Evolutionary conservation across 2,113 vertebrate species (phyloP).

Genomic region (Atherinomorus stipes): DNA sequence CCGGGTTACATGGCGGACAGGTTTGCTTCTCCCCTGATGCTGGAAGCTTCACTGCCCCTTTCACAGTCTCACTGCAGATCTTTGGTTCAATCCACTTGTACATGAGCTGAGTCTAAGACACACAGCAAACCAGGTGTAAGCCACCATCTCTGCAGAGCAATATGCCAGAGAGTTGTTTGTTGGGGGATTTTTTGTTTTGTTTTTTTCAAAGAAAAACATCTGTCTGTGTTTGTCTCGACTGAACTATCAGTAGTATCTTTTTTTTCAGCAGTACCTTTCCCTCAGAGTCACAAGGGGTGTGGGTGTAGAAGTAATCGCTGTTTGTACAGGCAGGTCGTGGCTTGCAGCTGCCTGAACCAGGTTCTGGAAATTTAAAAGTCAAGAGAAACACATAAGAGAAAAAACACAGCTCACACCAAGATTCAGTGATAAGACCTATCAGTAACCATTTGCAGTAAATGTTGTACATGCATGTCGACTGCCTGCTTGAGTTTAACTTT

Average conservation of each 20-base stretch:
- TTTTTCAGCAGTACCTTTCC: conserved; percentile 83
- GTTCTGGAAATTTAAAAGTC: conserved; percentile 63
- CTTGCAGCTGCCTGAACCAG: conserved; percentile 88
- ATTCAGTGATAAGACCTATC: conserved; percentile 55
- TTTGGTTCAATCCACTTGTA: conserved; percentile 97
- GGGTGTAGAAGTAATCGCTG: conserved; percentile 95
- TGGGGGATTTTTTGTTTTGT: no score
- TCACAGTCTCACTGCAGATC: conserved; percentile 86
- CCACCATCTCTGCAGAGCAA: neutral
- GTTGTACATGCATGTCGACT: conserved; percentile 42
- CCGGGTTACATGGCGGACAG: conserved; percentile 95
- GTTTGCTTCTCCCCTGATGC: conserved; percentile 84
- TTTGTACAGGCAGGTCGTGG: conserved; percentile 87
- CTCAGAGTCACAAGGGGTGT: conserved; percentile 88
- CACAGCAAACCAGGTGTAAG: neutral
- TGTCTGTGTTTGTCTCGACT: neutral
- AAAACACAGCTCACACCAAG: conserved; percentile 56
- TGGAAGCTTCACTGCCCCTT: conserved; percentile 84
- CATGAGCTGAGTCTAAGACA: conserved; percentile 91
- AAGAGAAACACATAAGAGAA: conserved; percentile 33
- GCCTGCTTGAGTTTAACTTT: neutral
- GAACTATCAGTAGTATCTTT: neutral
- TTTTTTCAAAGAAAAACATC: neutral
- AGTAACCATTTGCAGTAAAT: conserved; percentile 22
- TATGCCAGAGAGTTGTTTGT: conserved; percentile 30